A percentile compares a stretch with the other conserved stretches of the same genome.
These are phyloP conservation scores for Cosmopolites sordidus DNA, from an alignment of 2,888 invertebrate species.

Conservation along the genomic window DNA sequence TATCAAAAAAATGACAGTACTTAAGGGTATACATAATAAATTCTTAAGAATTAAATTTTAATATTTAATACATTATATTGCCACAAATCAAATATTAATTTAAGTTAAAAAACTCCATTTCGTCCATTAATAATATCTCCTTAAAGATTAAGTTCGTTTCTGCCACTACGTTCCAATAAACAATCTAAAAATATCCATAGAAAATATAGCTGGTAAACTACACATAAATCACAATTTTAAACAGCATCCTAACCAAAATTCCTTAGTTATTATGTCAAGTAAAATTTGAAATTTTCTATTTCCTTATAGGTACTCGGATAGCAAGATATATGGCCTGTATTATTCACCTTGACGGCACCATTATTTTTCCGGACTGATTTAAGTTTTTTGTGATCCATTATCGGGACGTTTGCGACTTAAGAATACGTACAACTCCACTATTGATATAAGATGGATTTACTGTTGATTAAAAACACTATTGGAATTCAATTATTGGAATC, in stretches of 20 bases:
- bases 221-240: slow-evolving; percentile 27
- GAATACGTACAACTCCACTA: slow-evolving; percentile 11
- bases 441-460: slow-evolving; percentile 21
- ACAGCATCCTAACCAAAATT: slow-evolving; percentile 24
- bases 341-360: slow-evolving; percentile 24
- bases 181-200: slow-evolving; percentile 19
- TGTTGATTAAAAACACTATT: too few relatives aligned
- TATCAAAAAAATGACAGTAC: too few relatives aligned
- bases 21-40: too few relatives aligned
- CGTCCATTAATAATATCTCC: too few relatives aligned
- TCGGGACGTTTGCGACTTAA: slow-evolving; percentile 22
- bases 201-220: slow-evolving; percentile 26
- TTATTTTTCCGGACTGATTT: slow-evolving; percentile 25
- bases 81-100: too few relatives aligned
- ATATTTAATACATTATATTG: too few relatives aligned
- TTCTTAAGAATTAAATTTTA: too few relatives aligned
- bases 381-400: too few relatives aligned
- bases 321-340: slow-evolving; percentile 24
- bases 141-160: too few relatives aligned
- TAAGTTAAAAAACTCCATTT: too few relatives aligned
- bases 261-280: slow-evolving; percentile 25
- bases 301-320: slow-evolving; percentile 24
- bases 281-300: slow-evolving; percentile 27
- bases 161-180: too few relatives aligned
- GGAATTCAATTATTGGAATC: too few relatives aligned